Base-by-base conservation (phyloP, 2,797 vertebrate species). In the Podarcis siculus region DNA sequence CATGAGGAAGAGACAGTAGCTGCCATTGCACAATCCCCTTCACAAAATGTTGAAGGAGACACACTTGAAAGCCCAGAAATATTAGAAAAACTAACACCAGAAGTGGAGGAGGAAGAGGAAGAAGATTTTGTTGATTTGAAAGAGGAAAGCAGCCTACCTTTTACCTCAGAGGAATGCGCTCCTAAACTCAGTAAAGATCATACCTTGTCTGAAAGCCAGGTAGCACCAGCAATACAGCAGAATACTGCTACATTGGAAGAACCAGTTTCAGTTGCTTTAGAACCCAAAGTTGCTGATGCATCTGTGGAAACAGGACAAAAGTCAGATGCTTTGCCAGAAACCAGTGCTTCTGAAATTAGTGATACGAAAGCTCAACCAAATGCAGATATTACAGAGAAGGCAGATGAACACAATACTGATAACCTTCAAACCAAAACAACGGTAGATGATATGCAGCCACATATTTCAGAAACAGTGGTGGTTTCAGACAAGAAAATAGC, bases 401-500 rank as follows among this genome's bases (percentile, higher is more conserved):
- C 73, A 42, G 79, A 95, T 61, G 90, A 89, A 90, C 84, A 85
- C 88, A 92, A 86, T 1, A 2, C 79, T 69, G 1, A 58, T 79
- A 5, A 15, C 21, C 80, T 37, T 91, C 93, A 93, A 89, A 93
- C 72, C 23, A 92, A 37, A 86, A 71, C 55, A 86, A 4, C 71
- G 39, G 42, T 82, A 85, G 89, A 71, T 87, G 90, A 89, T 7
- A 23, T 37, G 66, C 87, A 82, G 32, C 64, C 67, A 4, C 88
- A 0, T 12, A 0, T 73, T 25, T 45, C 69, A 17, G 97, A 96
- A 79, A 71, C 89, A 83, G 10, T 93, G 93, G 97, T 96, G 92
- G 84, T 96, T 94, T 97, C 97, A 96, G 98, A 98, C 87, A 98
- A 97, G 83, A 98, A 97, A 96, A 99, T 99, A 0, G 98, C 98